Base-by-base conservation (phyloP, 2,113 vertebrate species). In the Rhinoderma darwinii region DNA sequence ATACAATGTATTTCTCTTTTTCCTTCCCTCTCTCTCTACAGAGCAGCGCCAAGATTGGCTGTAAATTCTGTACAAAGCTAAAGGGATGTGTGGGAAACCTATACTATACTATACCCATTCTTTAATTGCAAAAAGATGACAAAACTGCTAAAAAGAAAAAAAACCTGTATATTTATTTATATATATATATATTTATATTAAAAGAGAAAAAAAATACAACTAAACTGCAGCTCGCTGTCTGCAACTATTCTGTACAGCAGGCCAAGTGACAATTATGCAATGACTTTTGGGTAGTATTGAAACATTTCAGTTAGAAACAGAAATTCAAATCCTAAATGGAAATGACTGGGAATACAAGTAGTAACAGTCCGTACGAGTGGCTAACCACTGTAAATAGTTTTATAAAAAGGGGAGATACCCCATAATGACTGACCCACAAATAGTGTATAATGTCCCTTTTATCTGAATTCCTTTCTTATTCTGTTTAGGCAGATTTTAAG, bases 1-100 rank as follows among this genome's bases (percentile, higher is more conserved):
- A 98, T 98, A 99, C 97, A 99, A 96, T 96, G 96, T 92, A 94
- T 97, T 82, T 61, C 96, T 97, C 97, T 97, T 97, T 98, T 18
- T 68, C n/a, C 98, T 51, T 81, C 61, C 56, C 18, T 54, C n/a
- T 98, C 68, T 81, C 61, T 72, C 18, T 54, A 66, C 63, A 75
- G 51, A 44, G 91, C 93, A 92, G 92, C 91, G 93, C 92, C 93
- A 94, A 94, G 90, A 82, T 61, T 96, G 94, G 95, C 94, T 96
- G 93, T 95, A 94, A 94, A 95, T 93, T 95, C 94, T 95, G 95
- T 95, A 95, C 95, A 96, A 94, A 93, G 94, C 94, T 93, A 95
- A 95, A 93, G 92, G 92, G 89, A 91, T 89, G 95, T 86, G 92
- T 93, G 93, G 93, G 93, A 94, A 89, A 91, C 32, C 22, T 82